Percentiles rank a stretch among this genome's conserved stretches.
Conservation (phyloP, 2,113 vertebrate species). For the Centropus bengalensis region DNA sequence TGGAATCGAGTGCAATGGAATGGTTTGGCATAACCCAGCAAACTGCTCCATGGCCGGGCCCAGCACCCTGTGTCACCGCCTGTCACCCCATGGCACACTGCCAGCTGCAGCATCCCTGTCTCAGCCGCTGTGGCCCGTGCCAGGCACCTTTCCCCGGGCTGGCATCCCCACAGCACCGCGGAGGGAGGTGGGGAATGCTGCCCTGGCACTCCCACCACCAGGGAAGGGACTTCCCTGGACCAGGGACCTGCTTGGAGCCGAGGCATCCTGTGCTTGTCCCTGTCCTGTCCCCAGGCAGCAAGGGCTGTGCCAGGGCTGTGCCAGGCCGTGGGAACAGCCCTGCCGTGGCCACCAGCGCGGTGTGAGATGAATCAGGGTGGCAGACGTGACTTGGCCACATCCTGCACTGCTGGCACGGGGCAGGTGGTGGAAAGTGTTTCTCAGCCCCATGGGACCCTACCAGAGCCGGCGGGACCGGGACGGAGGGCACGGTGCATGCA, state of each 20-base stretch:
- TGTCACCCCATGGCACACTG: neutral
- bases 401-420: neutral
- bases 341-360: rapidly evolving
- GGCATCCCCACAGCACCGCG: too few species aligned
- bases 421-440: neutral
- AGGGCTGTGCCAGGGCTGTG: neutral
- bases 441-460: neutral
- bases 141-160: too few species aligned
- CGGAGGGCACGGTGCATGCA: neutral
- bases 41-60: too few species aligned
- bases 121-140: too few species aligned
- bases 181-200: neutral
- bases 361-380: neutral
- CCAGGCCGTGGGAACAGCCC: neutral
- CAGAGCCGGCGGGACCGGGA: neutral
- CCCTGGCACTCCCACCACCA: neutral
- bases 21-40: too few species aligned
- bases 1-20: too few species aligned
- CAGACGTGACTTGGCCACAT: neutral
- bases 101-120: too few species aligned
- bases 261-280: neutral
- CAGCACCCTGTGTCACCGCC: too few species aligned
- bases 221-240: too few species aligned
- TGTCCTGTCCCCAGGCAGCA: too few species aligned
- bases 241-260: neutral